A percentile compares a stretch with the other conserved stretches of the same genome.
These are phyloP conservation scores for Anser cygnoides DNA, from an alignment of 2,113 vertebrate genomes.

Conservation along the genomic window DNA sequence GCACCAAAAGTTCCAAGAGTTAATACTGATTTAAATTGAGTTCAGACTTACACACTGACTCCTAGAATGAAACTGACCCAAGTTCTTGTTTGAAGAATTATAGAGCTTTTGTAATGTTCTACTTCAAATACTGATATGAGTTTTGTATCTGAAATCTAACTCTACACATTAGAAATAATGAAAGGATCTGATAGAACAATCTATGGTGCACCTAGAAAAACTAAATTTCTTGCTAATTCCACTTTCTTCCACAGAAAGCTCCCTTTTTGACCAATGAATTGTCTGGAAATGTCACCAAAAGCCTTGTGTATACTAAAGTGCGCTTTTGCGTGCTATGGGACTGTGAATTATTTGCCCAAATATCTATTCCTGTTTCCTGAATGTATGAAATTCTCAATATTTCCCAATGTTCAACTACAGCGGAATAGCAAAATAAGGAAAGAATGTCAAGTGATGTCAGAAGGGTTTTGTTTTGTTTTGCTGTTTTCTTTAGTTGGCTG, in stretches of 20 bases:
- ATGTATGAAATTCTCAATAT: background rate
- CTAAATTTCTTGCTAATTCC: background rate
- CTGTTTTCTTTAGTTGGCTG: background rate
- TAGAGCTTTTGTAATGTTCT: background rate
- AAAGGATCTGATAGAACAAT: background rate
- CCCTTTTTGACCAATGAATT: background rate
- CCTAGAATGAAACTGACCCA: background rate
- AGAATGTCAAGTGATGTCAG: background rate
- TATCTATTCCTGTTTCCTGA: background rate
- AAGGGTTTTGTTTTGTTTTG: background rate
- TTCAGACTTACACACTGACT: background rate
- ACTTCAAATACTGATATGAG: background rate
- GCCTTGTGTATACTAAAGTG: accelerated
- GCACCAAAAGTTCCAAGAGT: background rate
- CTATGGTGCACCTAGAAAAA: background rate
- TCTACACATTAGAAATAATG: background rate
- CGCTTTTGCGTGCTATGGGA: background rate
- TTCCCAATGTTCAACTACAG: background rate
- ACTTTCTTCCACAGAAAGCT: background rate
- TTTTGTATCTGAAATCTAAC: background rate
- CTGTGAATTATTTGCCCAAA: background rate
- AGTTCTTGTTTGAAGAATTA: background rate
- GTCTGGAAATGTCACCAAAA: background rate
- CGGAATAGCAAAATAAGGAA: background rate
- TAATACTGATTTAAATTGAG: background rate